Evolutionary conservation across 1,140 invertebrate genomes (phyloP), one percentile per base, ranked within the genome.

Genomic region (Brachionus angularis): DNA sequence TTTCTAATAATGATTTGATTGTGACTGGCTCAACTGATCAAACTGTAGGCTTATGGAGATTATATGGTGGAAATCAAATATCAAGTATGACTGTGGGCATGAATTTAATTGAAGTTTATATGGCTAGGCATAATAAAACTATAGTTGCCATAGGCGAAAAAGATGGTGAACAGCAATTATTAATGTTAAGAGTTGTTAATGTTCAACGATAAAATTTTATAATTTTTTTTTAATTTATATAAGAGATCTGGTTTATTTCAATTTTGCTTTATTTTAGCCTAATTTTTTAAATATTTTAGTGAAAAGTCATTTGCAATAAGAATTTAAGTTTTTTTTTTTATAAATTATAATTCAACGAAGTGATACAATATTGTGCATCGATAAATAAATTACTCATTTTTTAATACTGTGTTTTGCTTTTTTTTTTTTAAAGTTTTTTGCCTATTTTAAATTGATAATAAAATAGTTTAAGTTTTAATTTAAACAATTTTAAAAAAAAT

Each of bases 141-240:
- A 62, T 72, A 49, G 71, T 72, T 36, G 53, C 71, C 31, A 72
- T 72, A 14, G 55, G 53, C 18, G 71, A 72, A 47, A 72, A 72
- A 52, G 71, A 72, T 25, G 42, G 55, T 31, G 55, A 61, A 34
- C 53, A 53, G 18, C 71, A 72, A 50, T 64, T 72, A 29, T 42
- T 72, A 16, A 72, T 72, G 71, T 33, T 72, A n/a, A 47, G 55
- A 31, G 71, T 72, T 31, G 27, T 72, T 2, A 50, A 50, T 53
- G 67, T 70, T 29, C 67, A 70, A 52, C 53, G 53, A 27, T 58
- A 58, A 23, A 58, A 10, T 39, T 14, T 58, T 58, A 39, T 14
- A 58, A 21, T 58, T 8, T 50, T 47, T 47, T 47, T 47, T 47
- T 47, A 16, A 47, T 47, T 47, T 47, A 25, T 50, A 25, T 25